Conservation (phyloP, 53 echinoderm and acorn worm species). For the Hippasteria phrygiana region DNA sequence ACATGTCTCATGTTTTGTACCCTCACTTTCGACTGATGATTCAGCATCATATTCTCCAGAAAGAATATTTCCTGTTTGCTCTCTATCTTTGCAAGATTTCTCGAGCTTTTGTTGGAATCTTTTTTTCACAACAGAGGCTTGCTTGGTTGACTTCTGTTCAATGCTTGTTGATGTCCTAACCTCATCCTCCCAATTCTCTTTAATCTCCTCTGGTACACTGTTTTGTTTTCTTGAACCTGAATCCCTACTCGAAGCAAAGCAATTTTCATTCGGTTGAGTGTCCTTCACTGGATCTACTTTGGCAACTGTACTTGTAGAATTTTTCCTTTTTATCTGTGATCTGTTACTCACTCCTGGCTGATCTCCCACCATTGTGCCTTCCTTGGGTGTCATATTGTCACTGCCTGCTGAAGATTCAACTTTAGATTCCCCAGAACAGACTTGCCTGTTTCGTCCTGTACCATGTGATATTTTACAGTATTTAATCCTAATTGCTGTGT, state of each 20-base stretch:
- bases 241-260: neutral
- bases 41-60: conserved; percentile 52
- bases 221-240: neutral
- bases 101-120: neutral
- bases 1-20: neutral
- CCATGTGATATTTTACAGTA: neutral
- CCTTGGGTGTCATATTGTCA: no score
- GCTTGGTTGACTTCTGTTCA: neutral
- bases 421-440: no score
- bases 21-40: conserved; percentile 4
- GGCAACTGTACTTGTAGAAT: neutral
- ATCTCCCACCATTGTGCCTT: neutral
- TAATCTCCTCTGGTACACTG: no score
- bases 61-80: neutral
- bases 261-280: neutral
- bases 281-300: neutral
- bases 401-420: no score
- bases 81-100: neutral
- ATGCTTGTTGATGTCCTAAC: neutral
- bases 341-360: neutral
- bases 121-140: neutral
- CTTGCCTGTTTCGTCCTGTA: conserved; percentile 11
- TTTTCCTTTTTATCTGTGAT: neutral
- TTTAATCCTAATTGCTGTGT: no score
- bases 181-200: neutral